A percentile compares a stretch with the other conserved stretches of the same genome.
phyloP scores from a whole-genome alignment of 2,888 invertebrate genomes.

The Phyllotreta cruciferae region DNA sequence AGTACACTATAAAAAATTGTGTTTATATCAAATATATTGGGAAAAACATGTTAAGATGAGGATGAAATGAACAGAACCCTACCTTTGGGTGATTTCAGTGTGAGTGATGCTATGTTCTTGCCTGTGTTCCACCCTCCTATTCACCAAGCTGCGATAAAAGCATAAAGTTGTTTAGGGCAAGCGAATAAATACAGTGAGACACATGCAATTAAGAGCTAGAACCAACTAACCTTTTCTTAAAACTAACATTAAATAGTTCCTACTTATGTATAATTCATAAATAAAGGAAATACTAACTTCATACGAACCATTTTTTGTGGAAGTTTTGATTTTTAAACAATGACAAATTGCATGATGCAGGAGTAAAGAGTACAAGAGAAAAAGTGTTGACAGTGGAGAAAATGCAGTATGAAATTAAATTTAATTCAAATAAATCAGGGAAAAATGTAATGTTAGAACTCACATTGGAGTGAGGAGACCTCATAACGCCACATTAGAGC shows the following conservation, averaged over 20 bases:
- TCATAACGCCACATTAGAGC: too few relatives aligned
- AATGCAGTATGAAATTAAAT: too few relatives aligned
- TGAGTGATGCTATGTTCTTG: conserved; percentile 73
- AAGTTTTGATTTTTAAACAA: too few relatives aligned
- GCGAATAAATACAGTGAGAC: conserved; percentile 35
- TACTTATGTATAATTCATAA: neutral
- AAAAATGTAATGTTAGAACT: too few relatives aligned
- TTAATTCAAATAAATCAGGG: too few relatives aligned
- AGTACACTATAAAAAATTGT: too few relatives aligned
- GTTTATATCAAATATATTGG: too few relatives aligned
- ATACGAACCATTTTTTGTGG: too few relatives aligned
- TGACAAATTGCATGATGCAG: too few relatives aligned
- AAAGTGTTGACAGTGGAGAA: too few relatives aligned
- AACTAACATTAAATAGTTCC: neutral
- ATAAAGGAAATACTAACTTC: neutral
- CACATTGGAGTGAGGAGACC: too few relatives aligned
- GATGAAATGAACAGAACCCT: conserved; percentile 48
- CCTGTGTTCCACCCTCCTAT: conserved; percentile 71
- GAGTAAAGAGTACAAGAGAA: too few relatives aligned
- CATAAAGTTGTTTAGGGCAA: conserved; percentile 50
- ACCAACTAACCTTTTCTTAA: conserved; percentile 30
- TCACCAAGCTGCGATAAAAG: conserved; percentile 67
- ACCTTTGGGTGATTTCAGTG: conserved; percentile 73
- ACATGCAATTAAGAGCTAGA: conserved; percentile 28
- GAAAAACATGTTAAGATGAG: conserved; percentile 16